Evolutionary conservation across 2,888 invertebrate genomes (phyloP).

Genomic region (Chymomyza procnemis): DNA sequence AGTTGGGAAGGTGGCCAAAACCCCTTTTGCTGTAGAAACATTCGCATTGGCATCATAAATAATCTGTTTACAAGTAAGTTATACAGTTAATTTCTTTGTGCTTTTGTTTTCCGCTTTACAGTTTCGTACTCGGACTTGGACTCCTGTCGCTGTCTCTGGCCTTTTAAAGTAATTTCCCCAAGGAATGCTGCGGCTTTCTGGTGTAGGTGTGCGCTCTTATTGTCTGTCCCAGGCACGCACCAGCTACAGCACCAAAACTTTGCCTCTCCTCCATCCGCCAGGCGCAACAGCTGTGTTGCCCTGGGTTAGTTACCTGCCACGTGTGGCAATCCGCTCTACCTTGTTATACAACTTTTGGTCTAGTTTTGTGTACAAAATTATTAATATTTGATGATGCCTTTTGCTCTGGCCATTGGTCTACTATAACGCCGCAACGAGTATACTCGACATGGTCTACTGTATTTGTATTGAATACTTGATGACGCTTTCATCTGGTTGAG

Average conservation of each 20-base stretch:
- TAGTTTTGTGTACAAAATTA: constrained; percentile 62
- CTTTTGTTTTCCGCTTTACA: background rate
- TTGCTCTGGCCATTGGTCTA: constrained; percentile 1
- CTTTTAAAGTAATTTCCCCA: constrained; percentile 71
- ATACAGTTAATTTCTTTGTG: constrained; percentile 62
- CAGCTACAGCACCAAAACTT: background rate
- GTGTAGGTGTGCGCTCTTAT: constrained; percentile 12
- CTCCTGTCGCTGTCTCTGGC: constrained; percentile 37
- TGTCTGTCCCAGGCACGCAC: constrained; percentile 61
- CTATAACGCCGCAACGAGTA: constrained; percentile 1
- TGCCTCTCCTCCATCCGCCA: background rate
- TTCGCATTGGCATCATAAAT: constrained; percentile 58
- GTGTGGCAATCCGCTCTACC: background rate
- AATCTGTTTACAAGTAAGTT: constrained; percentile 72
- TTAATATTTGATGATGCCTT: constrained; percentile 61
- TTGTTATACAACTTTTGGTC: constrained; percentile 48
- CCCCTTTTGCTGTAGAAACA: constrained; percentile 27
- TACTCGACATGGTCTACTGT: constrained; percentile 9
- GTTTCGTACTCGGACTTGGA: background rate
- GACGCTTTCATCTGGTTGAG: constrained; percentile 65
- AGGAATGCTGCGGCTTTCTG: constrained; percentile 36
- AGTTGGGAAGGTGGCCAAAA: constrained; percentile 5
- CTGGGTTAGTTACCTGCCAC: background rate
- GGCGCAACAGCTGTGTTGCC: constrained; percentile 36
- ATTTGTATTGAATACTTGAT: constrained; percentile 60